Base-by-base conservation (phyloP, 2,888 invertebrate genomes). In the Iselma pallidipennis region DNA sequence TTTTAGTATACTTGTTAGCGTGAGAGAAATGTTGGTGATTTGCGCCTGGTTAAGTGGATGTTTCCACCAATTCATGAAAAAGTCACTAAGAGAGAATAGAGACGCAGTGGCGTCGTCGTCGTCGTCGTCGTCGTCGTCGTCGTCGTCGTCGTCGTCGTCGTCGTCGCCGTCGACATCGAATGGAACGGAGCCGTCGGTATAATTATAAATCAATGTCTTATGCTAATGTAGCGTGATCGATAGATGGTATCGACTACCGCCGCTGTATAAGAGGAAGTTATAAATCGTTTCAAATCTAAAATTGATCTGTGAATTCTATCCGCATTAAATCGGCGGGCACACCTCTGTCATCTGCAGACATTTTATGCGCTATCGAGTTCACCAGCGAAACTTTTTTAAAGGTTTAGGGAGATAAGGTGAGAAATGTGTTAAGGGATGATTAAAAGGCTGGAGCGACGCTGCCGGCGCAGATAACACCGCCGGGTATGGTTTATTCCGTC, bases 171-270 rank as follows among this genome's bases (percentile, higher is more conserved):
- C 57, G 57, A 61, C 19, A 19, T 42, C 7, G 45, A 23, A 45
- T 21, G 37, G 61, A 61, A 66, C 37, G 57, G 53, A 63, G 66
- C 53, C 59, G 57, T 63, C 65, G 69, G 75, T 74, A 77, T 81
- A 80, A 81, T 81, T 81, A 81, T 81, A 81, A 81, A 81, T 81
- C 81, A 81, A 81, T 81, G 80, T 81, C 80, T 79, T 80, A 80
- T 80, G 80, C 76, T 81, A 81, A 80, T 80, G 79, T 77, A 74
- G 72, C 77, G 78, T 79, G 81, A 81, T 81, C 81, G 79, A 80
- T 80, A 80, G 81, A 81, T 81, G 69, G 64, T 78, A 80, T 80
- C 78, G 69, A 57, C 56, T 71, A 69, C 71, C 73, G 75, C 74
- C 70, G 73, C 73, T 75, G 75, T 78, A 75, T 76, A 76, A 75